Conservation (phyloP, 2,113 vertebrate genomes). For the Danionella cerebrum region DNA sequence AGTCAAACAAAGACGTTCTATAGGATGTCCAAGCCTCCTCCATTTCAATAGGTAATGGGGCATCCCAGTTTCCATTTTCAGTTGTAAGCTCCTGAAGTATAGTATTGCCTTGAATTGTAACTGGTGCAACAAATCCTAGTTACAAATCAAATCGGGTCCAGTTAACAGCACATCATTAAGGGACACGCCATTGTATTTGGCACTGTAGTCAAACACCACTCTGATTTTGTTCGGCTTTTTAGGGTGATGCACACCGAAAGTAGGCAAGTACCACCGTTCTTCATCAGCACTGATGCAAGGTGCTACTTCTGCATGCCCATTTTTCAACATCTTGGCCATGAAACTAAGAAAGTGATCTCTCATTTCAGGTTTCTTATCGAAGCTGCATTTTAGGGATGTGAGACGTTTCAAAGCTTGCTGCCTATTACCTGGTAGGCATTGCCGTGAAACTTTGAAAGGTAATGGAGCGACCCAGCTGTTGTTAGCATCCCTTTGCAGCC, state of each 20-base stretch:
- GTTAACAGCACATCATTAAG: not conserved
- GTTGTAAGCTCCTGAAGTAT: conserved; percentile 11
- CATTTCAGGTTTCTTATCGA: conserved; percentile 11
- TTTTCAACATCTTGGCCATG: not conserved
- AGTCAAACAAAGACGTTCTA: conserved; percentile 13
- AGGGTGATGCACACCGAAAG: not conserved
- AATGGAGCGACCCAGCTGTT: not conserved
- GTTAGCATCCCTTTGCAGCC: no score
- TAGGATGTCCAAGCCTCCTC: not conserved
- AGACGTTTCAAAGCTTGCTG: not conserved
- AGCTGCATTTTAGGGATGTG: not conserved
- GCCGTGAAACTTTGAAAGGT: not conserved
- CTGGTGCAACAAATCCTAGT: not conserved
- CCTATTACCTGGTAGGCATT: not conserved
- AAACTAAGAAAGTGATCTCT: not conserved
- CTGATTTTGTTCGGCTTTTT: not conserved
- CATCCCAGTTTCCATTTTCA: conserved; percentile 1
- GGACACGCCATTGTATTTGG: not conserved
- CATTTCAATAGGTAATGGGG: not conserved
- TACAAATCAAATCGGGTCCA: conserved; percentile 25
- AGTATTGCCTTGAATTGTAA: conserved; percentile 26
- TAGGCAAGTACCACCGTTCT: not conserved
- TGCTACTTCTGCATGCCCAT: not conserved
- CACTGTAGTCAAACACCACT: not conserved
- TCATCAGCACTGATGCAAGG: not conserved